These are phyloP conservation scores for Caiman crocodilus DNA, from an alignment of 2,797 vertebrate species.

Conservation along the genomic window DNA sequence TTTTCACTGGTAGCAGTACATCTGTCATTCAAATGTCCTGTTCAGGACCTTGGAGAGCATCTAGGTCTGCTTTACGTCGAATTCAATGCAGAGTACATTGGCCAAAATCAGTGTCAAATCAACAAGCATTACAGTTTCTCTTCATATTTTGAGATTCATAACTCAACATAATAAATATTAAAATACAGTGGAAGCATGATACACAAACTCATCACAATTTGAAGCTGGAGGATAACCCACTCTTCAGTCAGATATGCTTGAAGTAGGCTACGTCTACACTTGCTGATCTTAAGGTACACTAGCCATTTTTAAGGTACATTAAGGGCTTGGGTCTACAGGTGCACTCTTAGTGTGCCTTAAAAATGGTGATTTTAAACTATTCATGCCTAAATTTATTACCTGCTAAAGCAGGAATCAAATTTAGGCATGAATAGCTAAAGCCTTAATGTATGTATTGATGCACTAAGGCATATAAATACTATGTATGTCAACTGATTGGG, in stretches of 20 bases:
- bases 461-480: too few relatives aligned
- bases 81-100: fast-evolving
- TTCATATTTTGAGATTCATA: background rate
- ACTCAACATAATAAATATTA: background rate
- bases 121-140: background rate
- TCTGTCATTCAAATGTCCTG: background rate
- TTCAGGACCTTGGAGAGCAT: slow-evolving; percentile 84
- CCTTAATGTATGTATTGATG: too few relatives aligned
- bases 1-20: slow-evolving; percentile 20
- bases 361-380: too few relatives aligned
- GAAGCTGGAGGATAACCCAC: background rate
- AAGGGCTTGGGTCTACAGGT: too few relatives aligned
- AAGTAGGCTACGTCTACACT: too few relatives aligned
- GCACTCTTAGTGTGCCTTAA: too few relatives aligned
- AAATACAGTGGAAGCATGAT: background rate
- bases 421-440: too few relatives aligned
- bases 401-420: too few relatives aligned
- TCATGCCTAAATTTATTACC: too few relatives aligned
- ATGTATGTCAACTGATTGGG: too few relatives aligned
- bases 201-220: background rate
- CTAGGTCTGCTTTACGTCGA: background rate
- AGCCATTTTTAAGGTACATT: too few relatives aligned
- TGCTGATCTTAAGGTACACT: too few relatives aligned
- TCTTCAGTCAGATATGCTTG: background rate
- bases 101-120: background rate